Evolutionary conservation across 2,113 vertebrate genomes (phyloP), one percentile per base, ranked within the genome.

Genomic region (Planiliza haematocheilus): DNA sequence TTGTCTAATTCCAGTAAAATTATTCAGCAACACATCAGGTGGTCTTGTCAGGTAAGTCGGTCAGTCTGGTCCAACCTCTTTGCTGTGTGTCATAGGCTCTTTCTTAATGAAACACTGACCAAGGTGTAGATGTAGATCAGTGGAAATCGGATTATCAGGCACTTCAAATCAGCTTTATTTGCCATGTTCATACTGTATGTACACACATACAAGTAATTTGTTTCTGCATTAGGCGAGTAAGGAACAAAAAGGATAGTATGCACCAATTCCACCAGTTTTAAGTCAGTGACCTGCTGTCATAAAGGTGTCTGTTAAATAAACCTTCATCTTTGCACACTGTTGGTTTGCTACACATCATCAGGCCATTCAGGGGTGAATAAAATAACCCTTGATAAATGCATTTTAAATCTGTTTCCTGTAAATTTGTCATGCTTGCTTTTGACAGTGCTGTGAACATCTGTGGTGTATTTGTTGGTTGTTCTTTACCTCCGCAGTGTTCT

Each of bases 401-500:
- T 37, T 14, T 56, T 10, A 37, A 24, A 21, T 57, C 4, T 67
- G 0, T 12, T 11, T 13, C 38, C 20, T 10, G 50, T 10, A 2
- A 67, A 37, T 30, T 14, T 21, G 17, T 53, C 18, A n/a, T 18
- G 57, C 21, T 39, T 63, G 41, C 8, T 10, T 51, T 58, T 0
- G 52, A 55, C 41, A 57, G 24, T 17, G 34, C 10, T n/a, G 49
- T 49, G 5, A 50, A 41, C 30, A n/a, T 67, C 21, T 66, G 50
- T 14, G 7, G 20, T 59, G 16, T 39, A 8, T 69, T 81, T 74
- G 58, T 0, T 56, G 12, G 16, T 50, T 82, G 17, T 63, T 52
- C n/a, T 17, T 67, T 37, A 52, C 1, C 5, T 9, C 55, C 8
- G 4, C 18, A 11, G 11, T 59, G 45, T 65, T 43, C 6, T 2